phyloP scores from a whole-genome alignment of 2,113 vertebrate species.

The Engystomops pustulosus region DNA sequence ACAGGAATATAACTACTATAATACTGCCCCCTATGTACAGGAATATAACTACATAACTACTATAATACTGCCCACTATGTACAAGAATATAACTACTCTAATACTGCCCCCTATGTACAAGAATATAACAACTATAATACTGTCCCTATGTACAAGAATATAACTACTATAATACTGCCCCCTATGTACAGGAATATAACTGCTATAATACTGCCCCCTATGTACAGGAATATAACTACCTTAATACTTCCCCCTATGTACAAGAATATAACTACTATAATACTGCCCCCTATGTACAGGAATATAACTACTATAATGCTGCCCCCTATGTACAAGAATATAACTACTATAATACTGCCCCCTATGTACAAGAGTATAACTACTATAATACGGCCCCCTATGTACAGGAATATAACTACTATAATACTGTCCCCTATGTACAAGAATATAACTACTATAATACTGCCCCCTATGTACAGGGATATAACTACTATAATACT shows the following conservation, averaged over 20 bases:
- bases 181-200: constrained; percentile 1
- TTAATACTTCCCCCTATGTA: background rate
- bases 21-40: background rate
- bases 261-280: constrained; percentile 10
- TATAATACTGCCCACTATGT: no score
- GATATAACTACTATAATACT: constrained; percentile 9
- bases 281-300: background rate
- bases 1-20: background rate
- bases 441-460: constrained; percentile 10
- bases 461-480: background rate
- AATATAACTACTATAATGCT: constrained; percentile 8
- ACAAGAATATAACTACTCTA: constrained; percentile 2
- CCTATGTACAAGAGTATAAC: no score
- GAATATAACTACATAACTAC: constrained; percentile 9
- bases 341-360: no score
- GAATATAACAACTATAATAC: constrained; percentile 13
- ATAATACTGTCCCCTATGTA: constrained; percentile 1
- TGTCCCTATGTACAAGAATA: background rate
- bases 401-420: constrained; percentile 5
- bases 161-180: constrained; percentile 5
- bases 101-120: background rate
- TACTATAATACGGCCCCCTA: no score
- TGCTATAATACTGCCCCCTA: background rate
- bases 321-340: no score
- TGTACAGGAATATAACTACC: background rate